Base-by-base conservation (phyloP, 2,113 vertebrate genomes). In the Amblyopsis rosae region DNA sequence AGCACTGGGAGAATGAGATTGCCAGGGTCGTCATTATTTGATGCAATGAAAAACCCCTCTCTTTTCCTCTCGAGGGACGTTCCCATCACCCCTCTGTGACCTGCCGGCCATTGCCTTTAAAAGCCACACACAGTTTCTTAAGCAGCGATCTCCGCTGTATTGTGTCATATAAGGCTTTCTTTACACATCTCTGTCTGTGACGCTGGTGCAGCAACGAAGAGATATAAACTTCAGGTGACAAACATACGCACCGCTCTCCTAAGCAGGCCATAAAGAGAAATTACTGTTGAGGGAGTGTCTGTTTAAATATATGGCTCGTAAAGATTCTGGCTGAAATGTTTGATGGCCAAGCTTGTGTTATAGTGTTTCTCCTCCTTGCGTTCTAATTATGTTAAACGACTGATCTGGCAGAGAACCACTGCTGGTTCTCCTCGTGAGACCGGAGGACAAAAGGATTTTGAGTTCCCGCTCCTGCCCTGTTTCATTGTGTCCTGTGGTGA, bases 201-300 rank as follows among this genome's bases (percentile, higher is more conserved):
- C 79, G 33, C 72, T 82, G 47, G 72, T 15, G 79, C 79, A 84
- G 81, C 91, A 89, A 88, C 80, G 12, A 33, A 66, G 53, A 67
- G 88, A 89, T 90, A 86, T 87, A 90, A 86, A 87, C 79, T 76
- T 62, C 75, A 81, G 75, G 48, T 79, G 69, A 87, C 80, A 61
- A 65, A 84, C 26, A 26, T 26, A 26, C 76, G 79, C 80, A 77
- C 77, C 73, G 26, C 65, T 79, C 62, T 72, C 72, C 61, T 60
- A 70, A 82, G 88, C 72, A 72, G 77, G 62, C 76, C 70, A 83
- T 85, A 87, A 88, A 87, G 58, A 81, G 65, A 65, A 75, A 78
- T 75, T 3, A 47, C 56, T 66, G 53, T 9, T 58, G 61, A 57
- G 17, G 74, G 67, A 77, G 74, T 61, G 71, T 62, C 53, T 58